Evolutionary conservation across 2,113 vertebrate genomes (phyloP), one percentile per base, ranked within the genome.

Genomic region (Indicator indicator): DNA sequence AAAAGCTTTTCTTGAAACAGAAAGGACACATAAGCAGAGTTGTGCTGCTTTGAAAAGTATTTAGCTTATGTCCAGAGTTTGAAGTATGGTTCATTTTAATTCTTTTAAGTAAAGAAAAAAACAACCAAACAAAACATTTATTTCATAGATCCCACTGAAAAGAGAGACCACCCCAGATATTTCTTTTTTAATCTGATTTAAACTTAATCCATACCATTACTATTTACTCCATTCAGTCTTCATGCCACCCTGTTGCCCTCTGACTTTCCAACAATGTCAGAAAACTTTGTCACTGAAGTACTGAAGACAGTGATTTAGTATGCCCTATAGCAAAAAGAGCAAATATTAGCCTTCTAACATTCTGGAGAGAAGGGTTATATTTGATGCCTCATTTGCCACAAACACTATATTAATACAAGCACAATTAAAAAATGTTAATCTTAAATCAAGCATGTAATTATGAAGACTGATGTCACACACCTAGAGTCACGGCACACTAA

Each of bases 401-500:
- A 86, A 93, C 50, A 58, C 28, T 38, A 54, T 36, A 65, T 78
- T 86, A 88, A 91, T 38, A 89, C 48, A 79, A 94, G 24, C 42
- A 11, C 55, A 80, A 88, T 86, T 81, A 55, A 60, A 86, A 70
- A 33, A 79, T 50, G 54, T 77, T 89, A 67, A 64, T 60, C 54
- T 89, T 82, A 91, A 86, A 52, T 80, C 74, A 79, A 71, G 55
- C 44, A 59, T 54, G 30, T 40, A 77, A 64, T 56, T 70, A 62
- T 78, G 59, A 70, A 87, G 91, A 78, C 46, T 76, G 63, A 59
- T 72, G 46, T 33, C 80, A 54, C 62, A 46, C 63, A 92, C 75
- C 69, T 92, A 64, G 82, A 94, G 46, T 78, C 83, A 87, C 32
- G 70, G 50, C 60, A 55, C 50, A 68, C 44, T 83, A 82, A 94